Evolutionary conservation across 2,888 invertebrate species (phyloP), one percentile per base, ranked within the genome.

Genomic region (Dexiosoma caninum): DNA sequence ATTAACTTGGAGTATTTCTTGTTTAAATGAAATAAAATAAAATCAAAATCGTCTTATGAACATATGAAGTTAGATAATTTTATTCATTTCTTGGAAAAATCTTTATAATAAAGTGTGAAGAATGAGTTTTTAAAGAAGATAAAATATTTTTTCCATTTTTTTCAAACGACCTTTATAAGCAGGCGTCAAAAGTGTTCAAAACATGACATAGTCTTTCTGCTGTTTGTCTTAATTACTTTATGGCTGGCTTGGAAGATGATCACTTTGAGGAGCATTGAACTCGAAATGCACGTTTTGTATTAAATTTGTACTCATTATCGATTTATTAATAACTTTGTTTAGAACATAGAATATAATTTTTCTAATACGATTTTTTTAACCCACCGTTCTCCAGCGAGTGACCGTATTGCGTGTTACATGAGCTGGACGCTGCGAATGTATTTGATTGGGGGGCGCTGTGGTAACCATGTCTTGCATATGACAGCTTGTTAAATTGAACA

Each of bases 351-450:
- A n/a, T 40, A 30, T 53, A 32, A 8, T 16, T 59, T 27, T 16
- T 64, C 23, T 9, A 30, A 10, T 40, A 51, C 16, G n/a, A 21
- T n/a, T n/a, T 1, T 49, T 44, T 32, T 23, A 66, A 81, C 81
- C 72, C 64, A 81, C 81, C 81, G 44, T 32, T 64, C 30, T 81
- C 81, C 81, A 81, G 19, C 80, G 80, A 42, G 51, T 44, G 14
- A 72, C 71, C 9, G 40, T 55, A 27, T 76, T 80, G 37, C 72
- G 77, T 27, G 69, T 44, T 35, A 57, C 42, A 32, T 71, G 77
- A n/a, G 23, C 72, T 23, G 81, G 77, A 14, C 72, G 75, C 37
- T 81, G 81, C 81, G 72, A 77, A 27, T 72, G 72, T 46, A 64
- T 53, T 32, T 77, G 77, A 16, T 30, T 51, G 9, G 64, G 64